Base-by-base conservation (phyloP, 2,113 vertebrate species). In the Coturnix japonica region DNA sequence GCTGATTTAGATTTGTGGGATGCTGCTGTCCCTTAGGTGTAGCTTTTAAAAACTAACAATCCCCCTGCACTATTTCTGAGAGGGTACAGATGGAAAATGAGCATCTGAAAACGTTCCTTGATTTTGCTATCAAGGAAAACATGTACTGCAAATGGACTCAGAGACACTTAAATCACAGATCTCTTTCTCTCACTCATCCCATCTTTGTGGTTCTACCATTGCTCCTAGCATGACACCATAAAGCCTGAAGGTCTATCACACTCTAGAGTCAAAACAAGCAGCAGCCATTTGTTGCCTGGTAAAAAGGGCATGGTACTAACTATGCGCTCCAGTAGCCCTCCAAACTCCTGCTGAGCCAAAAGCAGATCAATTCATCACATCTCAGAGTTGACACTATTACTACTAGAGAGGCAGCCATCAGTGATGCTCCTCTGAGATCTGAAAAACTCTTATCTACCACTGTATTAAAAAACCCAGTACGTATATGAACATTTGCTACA, bases 291-390 rank as follows among this genome's bases (percentile, higher is more conserved):
- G 41, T 20, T 67, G 31, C 59, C 47, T 30, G 25, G 28, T 78
- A 43, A 74, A 84, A 89, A 65, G 65, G 47, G 66, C 46, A 71
- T 28, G 41, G 46, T 77, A 89, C 25, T 6, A 12, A 41, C 65
- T 46, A 20, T 0, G 0, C 0, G 5, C 12, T n/a, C 25, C 44
- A 26, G 17, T 11, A 19, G 25, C 35, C 28, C 35, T 63, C 35
- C 16, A 63, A 63, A 87, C 77, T 17, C 53, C 56, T 28, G 44
- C 35, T 0, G 0, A 69, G 30, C 23, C 39, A 64, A 79, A 8
- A 53, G 22, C 6, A 85, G 28, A 18, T 79, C 61, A 44, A 16
- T 5, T 44, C 44, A 53, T 9, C 21, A 74, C n/a, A 21, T 46
- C n/a, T 80, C 7, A 3, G 6, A 28, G 25, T 19, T 47, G 41